Conservation (phyloP, 2,888 invertebrate genomes). For the Amblyjoppa proteus region DNA sequence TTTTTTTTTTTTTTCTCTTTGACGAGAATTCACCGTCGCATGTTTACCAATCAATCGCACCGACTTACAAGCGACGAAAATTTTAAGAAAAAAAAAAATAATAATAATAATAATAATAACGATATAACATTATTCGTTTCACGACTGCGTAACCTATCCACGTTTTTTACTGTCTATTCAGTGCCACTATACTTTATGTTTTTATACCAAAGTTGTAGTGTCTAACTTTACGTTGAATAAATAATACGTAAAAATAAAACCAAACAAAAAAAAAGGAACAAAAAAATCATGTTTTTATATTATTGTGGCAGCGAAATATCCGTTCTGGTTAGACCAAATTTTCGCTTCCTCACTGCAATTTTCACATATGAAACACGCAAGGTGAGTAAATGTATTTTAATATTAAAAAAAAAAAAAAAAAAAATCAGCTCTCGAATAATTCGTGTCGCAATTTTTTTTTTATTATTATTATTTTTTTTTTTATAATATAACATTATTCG, state of each 20-base stretch:
- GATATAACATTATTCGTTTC: conserved; percentile 48
- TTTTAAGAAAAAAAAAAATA: conserved; percentile 11
- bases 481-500: conserved; percentile 42
- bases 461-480: too few species aligned
- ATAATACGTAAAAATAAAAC: conserved; percentile 75
- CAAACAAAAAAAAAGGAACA: neutral
- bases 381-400: too few species aligned
- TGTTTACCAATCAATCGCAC: conserved; percentile 40
- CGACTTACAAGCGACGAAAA: conserved; percentile 24
- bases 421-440: too few species aligned
- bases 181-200: conserved; percentile 82
- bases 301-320: conserved; percentile 86
- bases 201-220: conserved; percentile 86
- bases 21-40: conserved; percentile 6
- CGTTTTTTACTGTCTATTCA: conserved; percentile 77
- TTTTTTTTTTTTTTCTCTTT: neutral
- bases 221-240: conserved; percentile 85
- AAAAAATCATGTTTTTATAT: conserved; percentile 84
- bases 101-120: neutral
- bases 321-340: neutral
- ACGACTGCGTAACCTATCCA: conserved; percentile 65
- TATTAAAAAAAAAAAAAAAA: too few species aligned
- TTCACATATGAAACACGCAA: too few species aligned
- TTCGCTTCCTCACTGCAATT: too few species aligned
- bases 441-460: too few species aligned